Evolutionary conservation across 2,888 invertebrate species (phyloP), one percentile per base, ranked within the genome.

Genomic region (Sarcophaga variegata): DNA sequence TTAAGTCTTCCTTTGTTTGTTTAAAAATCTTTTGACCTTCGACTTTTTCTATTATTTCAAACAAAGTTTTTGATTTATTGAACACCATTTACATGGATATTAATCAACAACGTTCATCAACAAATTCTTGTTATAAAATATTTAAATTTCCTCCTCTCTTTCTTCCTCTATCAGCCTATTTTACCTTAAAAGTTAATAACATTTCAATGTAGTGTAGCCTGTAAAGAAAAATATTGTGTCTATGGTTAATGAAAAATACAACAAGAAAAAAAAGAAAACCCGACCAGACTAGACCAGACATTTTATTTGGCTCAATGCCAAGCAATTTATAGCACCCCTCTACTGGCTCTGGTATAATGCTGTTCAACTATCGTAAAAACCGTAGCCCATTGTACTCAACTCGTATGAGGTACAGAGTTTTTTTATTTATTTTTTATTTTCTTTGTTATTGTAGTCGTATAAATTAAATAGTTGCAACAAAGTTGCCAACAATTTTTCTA

Each of bases 401-500:
- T 62, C 22, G 22, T 20, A 62, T 22, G 62, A 12, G 17, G 45
- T 10, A n/a, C 11, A 45, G 17, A 17, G 54, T 17, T 54, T 54
- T 54, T 12, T 54, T 0, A 0, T 54, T 54, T 12, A 3, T 2
- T 17, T 54, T 54, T 1, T 49, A 0, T 4, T 54, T 54, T 54
- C 2, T 54, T 12, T 54, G 12, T 4, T 54, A 4, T 83, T 83
- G 54, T 75, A 60, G 20, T 60, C 64, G 66, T 64, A 87, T 84
- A 81, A 84, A 76, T 81, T 78, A 84, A 81, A 84, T 81, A 75
- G 81, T 69, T 81, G 62, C 81, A 81, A 81, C 74, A 75, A 37
- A 78, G 64, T 83, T 86, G 80, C 54, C 80, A 86, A 86, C 78
- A 14, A 54, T 54, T 54, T 54, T 54, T 54, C 5, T 54, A 37